Percentiles rank a stretch among this genome's conserved stretches.
Conservation (phyloP, 2,888 invertebrate species). For the Cryptops parisi region DNA sequence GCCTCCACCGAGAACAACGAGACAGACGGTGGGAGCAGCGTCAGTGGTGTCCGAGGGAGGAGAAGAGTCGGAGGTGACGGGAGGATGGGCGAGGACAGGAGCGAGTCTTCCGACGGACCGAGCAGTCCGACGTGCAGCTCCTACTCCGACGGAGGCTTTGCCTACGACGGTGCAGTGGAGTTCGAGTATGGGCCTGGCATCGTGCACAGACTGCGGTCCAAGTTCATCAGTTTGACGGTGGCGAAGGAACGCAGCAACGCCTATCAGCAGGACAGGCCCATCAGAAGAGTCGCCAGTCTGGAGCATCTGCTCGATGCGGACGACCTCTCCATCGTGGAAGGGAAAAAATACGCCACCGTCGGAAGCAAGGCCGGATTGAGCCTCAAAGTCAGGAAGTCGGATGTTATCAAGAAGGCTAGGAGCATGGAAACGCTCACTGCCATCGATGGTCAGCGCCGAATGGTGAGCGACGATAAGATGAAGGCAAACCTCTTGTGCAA, state of each 20-base stretch:
- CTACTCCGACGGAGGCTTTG: slow-evolving; percentile 11
- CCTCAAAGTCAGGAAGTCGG: slow-evolving; percentile 6
- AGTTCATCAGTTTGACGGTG: slow-evolving; percentile 17
- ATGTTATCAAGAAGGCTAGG: slow-evolving; percentile 19
- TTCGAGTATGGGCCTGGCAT: slow-evolving; percentile 18
- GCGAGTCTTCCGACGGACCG: not conserved
- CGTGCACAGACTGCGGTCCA: slow-evolving; percentile 17
- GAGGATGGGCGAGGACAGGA: slow-evolving; percentile 7
- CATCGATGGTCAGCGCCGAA: not conserved
- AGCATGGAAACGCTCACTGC: slow-evolving; percentile 21
- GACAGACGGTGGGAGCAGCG: not conserved
- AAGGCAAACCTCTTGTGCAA: slow-evolving; percentile 1
- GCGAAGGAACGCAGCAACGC: not conserved
- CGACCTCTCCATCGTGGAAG: not conserved
- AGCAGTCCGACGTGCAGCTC: slow-evolving; percentile 9
- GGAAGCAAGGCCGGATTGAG: not conserved
- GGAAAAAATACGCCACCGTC: not conserved
- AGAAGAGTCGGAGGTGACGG: not conserved
- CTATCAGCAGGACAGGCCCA: not conserved
- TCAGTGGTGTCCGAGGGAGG: not conserved
- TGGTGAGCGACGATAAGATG: not conserved
- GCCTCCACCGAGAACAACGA: not conserved
- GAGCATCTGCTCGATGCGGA: slow-evolving; percentile 15
- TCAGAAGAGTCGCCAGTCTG: slow-evolving; percentile 16
- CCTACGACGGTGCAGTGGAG: slow-evolving; percentile 9